A percentile compares a stretch with the other conserved stretches of the same genome.
These are phyloP conservation scores for Spea bombifrons DNA, from an alignment of 2,113 vertebrate species.

Conservation along the genomic window DNA sequence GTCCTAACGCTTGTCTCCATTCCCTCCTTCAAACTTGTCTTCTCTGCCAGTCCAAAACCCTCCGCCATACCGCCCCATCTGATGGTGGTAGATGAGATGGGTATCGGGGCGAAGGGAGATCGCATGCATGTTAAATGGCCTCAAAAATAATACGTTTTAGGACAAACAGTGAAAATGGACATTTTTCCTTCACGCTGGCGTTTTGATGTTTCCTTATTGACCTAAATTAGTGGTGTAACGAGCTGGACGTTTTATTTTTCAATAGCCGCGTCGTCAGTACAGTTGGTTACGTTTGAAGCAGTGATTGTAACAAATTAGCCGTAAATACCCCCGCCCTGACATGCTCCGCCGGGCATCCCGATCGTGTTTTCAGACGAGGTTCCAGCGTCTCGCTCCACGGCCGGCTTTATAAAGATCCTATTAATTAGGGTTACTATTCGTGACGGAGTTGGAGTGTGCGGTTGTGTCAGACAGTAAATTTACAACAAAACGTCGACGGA, in stretches of 20 bases:
- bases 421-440: conserved; percentile 57
- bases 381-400: conserved; percentile 53
- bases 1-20: not conserved
- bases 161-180: too few relatives aligned
- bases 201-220: conserved; percentile 15
- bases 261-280: conserved; percentile 36
- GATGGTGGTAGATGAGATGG: too few relatives aligned
- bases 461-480: not conserved
- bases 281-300: conserved; percentile 54
- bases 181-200: too few relatives aligned
- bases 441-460: conserved; percentile 19
- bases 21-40: not conserved
- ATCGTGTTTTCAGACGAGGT: conserved; percentile 59
- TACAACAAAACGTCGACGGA: conserved; percentile 9
- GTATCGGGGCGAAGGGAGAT: too few relatives aligned
- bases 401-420: conserved; percentile 58
- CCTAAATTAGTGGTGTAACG: conserved; percentile 49
- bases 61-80: too few relatives aligned
- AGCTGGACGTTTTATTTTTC: conserved; percentile 45
- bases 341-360: conserved; percentile 59
- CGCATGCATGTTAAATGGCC: too few relatives aligned
- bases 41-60: not conserved
- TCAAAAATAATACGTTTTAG: too few relatives aligned
- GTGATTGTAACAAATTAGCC: conserved; percentile 62
- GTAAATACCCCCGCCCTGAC: conserved; percentile 59